Base-by-base conservation (phyloP, 1,140 invertebrate species). In the Drosophila takahashii region DNA sequence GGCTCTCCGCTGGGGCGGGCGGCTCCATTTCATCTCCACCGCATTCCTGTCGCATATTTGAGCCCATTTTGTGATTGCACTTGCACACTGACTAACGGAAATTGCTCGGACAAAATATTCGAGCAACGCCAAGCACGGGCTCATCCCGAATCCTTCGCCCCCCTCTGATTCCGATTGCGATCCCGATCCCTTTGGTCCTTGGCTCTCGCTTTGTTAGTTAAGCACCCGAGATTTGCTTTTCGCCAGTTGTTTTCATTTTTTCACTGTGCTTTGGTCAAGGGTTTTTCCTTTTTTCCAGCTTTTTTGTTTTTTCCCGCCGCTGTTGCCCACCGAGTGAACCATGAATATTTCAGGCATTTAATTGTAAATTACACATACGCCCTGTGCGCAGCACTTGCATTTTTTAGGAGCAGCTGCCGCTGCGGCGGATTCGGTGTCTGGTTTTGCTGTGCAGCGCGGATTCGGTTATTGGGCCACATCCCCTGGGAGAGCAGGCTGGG, bases 351-450 rank as follows among this genome's bases (percentile, higher is more conserved):
- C 59, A 86, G 71, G 65, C 84, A 83, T 83, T 86, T 89, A 86
- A 86, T 86, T 86, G 83, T 86, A 83, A 83, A 86, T 86, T 86
- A 86, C 83, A 76, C 83, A 86, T 87, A 87, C 84, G 83, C 71
- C 83, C 62, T 58, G 81, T 86, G 84, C 54, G 79, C 84, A 54
- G 79, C 74, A 65, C 69, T 71, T 87, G 56, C 58, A 86, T 83
- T 78, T 85, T 85, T 85, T 67, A 87, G 36, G 32, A 39, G 41
- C 83, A 71, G 54, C 73, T 70, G 36, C 41, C 60, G 26, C 11
- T 27, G 54, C 44, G 62, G 50, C 13, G 59, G 54, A 36, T 66
- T 44, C 44, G 44, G 42, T 27, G 22, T 37, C 48, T 59, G 51
- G 62, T 48, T 52, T 65, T 59, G 58, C 66, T 77, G 79, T 74